A percentile compares a stretch with the other conserved stretches of the same genome.
These are phyloP conservation scores for Theonella swinhoei DNA, from an alignment of 37 sponge, comb jelly and placozoan genomes.

Conservation along the genomic window DNA sequence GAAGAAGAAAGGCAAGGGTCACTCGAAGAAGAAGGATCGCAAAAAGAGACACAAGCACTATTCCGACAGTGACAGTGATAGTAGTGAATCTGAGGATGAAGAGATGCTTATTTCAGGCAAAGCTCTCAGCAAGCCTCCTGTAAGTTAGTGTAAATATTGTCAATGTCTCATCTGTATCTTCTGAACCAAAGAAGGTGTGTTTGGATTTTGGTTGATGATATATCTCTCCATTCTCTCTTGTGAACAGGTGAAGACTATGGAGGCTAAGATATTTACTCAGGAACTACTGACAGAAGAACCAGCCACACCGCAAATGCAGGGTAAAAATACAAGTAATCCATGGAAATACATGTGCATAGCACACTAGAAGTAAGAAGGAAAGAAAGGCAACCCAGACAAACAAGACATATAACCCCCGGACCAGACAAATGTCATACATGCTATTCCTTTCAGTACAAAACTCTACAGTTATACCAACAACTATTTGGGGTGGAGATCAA, in stretches of 20 bases:
- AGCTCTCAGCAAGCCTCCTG: neutral
- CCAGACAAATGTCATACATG: no score
- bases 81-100: constrained; percentile 26
- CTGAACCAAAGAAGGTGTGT: neutral
- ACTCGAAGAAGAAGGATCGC: neutral
- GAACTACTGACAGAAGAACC: constrained; percentile 14
- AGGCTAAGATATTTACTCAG: constrained; percentile 33
- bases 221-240: no score
- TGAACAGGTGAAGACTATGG: constrained; percentile 42
- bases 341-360: no score
- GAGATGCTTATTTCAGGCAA: neutral
- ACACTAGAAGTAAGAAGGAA: no score
- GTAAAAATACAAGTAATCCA: no score
- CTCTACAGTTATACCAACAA: neutral
- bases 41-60: neutral
- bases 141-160: neutral
- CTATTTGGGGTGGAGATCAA: neutral
- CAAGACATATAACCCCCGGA: no score
- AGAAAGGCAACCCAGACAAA: no score
- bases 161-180: neutral
- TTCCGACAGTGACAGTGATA: constrained; percentile 15
- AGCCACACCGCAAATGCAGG: neutral
- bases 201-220: neutral
- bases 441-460: neutral
- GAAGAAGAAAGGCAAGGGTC: neutral